Conservation (phyloP, 2,797 vertebrate species). For the Morelia viridis region DNA sequence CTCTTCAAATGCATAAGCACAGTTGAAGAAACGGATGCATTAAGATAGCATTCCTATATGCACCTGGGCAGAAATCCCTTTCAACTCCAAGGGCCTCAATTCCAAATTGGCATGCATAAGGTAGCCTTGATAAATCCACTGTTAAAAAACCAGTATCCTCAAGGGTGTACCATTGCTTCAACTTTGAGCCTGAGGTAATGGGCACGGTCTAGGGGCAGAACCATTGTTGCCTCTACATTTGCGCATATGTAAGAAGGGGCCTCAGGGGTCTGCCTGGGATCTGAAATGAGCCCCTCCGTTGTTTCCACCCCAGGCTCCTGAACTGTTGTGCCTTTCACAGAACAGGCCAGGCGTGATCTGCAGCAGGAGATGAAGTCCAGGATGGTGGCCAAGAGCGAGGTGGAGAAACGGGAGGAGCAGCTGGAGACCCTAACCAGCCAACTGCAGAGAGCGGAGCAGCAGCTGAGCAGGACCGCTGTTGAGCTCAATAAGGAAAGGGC, state of each 20-base stretch:
- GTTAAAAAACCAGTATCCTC: too few species aligned
- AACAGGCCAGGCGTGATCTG: conserved; percentile 69
- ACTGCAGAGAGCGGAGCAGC: conserved; percentile 59
- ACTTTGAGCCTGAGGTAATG: too few species aligned
- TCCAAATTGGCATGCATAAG: too few species aligned
- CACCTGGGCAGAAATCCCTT: too few species aligned
- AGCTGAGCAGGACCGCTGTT: conserved; percentile 71
- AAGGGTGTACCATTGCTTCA: too few species aligned
- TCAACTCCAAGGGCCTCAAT: too few species aligned
- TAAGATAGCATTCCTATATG: too few species aligned
- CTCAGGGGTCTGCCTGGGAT: not conserved
- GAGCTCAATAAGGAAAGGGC: conserved; percentile 84
- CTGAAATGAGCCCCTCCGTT: not conserved
- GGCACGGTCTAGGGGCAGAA: too few species aligned
- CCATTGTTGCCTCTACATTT: too few species aligned
- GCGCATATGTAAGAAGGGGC: not conserved
- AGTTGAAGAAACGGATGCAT: too few species aligned
- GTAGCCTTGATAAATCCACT: too few species aligned
- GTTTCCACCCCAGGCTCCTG: not conserved
- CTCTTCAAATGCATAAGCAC: too few species aligned
- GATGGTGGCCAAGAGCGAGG: conserved; percentile 61
- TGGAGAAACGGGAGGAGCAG: conserved; percentile 74
- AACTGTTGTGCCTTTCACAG: conserved; percentile 60
- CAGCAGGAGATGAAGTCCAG: conserved; percentile 69
- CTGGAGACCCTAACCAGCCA: conserved; percentile 68